These are phyloP conservation scores for Thalpophila matura DNA, from an alignment of 2,888 invertebrate species.

Conservation along the genomic window DNA sequence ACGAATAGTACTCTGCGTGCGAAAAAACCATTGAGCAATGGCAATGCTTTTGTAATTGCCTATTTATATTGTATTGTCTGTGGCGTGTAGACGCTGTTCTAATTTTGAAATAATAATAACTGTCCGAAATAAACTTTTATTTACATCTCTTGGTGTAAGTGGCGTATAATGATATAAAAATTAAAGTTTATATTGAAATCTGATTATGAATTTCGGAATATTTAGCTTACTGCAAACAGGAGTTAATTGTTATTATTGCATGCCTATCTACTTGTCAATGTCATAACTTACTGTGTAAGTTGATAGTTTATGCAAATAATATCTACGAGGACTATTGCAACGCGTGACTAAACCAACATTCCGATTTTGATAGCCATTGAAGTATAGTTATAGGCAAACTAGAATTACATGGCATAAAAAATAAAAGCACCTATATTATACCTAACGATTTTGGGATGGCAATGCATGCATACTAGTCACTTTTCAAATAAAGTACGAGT, in stretches of 20 bases:
- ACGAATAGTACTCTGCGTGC: conserved; percentile 80
- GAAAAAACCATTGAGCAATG: conserved; percentile 80
- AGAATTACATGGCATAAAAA: no score
- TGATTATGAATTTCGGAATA: conserved; percentile 20
- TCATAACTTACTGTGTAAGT: no score
- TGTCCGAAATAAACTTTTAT: conserved; percentile 50
- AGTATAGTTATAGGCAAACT: no score
- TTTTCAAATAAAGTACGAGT: no score
- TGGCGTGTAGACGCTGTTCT: conserved; percentile 70
- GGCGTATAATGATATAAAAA: conserved; percentile 16
- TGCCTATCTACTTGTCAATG: no score
- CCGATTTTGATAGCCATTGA: no score
- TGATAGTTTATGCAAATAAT: background rate
- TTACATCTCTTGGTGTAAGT: conserved; percentile 28
- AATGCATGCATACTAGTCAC: no score
- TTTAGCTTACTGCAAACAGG: background rate
- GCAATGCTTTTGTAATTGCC: conserved; percentile 76
- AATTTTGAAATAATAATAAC: conserved; percentile 77
- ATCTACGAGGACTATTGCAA: no score
- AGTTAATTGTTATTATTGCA: background rate
- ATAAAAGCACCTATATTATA: no score
- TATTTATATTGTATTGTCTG: conserved; percentile 78
- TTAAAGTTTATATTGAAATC: conserved; percentile 33
- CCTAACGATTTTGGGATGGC: no score
- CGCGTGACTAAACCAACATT: no score